A percentile compares a stretch with the other conserved stretches of the same genome.
phyloP scores from a whole-genome alignment of 1,140 invertebrate genomes.

The Marisa cornuarietis region DNA sequence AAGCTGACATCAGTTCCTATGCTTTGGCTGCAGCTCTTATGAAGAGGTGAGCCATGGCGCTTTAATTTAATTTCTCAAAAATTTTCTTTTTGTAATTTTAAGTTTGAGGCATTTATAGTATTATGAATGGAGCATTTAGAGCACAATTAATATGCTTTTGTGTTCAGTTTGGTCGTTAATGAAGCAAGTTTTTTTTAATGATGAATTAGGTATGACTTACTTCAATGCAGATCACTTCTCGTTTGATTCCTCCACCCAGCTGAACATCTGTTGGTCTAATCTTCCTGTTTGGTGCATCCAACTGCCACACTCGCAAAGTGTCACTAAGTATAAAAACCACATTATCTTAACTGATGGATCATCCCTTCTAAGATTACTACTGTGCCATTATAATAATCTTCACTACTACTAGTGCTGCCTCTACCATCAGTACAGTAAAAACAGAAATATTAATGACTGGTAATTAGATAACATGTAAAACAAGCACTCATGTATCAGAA shows the following conservation, averaged over 20 bases:
- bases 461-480: background rate
- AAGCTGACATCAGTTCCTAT: background rate
- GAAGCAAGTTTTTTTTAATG: too few relatives aligned
- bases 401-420: too few relatives aligned
- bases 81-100: too few relatives aligned
- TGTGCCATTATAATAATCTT: too few relatives aligned
- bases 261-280: constrained; percentile 77
- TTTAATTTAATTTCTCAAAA: too few relatives aligned
- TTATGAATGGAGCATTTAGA: too few relatives aligned
- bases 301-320: constrained; percentile 79
- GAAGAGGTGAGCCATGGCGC: too few relatives aligned
- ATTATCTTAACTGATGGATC: background rate
- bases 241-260: constrained; percentile 67
- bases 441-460: background rate
- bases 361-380: background rate
- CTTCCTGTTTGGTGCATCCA: constrained; percentile 76
- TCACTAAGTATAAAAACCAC: constrained; percentile 71
- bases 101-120: too few relatives aligned
- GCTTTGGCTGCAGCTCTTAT: background rate
- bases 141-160: too few relatives aligned
- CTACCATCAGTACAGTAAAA: background rate
- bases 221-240: constrained; percentile 65
- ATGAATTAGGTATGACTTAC: constrained; percentile 39
- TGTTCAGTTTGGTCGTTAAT: too few relatives aligned
- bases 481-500: background rate